Evolutionary conservation across 2,888 invertebrate species (phyloP).

Genomic region (Diarsia mendica): DNA sequence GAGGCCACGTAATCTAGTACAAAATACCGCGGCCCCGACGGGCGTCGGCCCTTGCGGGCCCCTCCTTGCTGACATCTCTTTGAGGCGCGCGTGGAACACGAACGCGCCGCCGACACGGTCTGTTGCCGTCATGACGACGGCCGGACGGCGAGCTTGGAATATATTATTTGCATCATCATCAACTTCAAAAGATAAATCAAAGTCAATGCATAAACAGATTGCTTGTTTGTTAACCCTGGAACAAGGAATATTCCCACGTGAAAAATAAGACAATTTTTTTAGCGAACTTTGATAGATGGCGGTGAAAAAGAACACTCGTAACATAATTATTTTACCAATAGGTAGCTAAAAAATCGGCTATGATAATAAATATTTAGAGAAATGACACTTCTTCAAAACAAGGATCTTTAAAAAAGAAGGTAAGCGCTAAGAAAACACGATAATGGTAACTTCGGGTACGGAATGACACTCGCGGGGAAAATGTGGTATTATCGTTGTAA

Average conservation of each 20-base stretch:
- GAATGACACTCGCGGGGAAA: constrained; percentile 59
- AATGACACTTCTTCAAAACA: constrained; percentile 24
- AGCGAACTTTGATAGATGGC: not conserved
- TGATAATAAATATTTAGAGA: constrained; percentile 38
- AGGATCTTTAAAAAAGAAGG: constrained; percentile 26
- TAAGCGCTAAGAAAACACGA: constrained; percentile 36
- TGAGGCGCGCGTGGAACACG: no score
- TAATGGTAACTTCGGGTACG: constrained; percentile 42
- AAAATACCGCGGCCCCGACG: no score
- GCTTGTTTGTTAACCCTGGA: not conserved
- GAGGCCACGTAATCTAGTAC: no score
- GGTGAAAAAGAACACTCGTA: not conserved
- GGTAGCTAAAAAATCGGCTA: constrained; percentile 10
- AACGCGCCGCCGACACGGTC: no score
- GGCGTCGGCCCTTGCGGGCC: no score
- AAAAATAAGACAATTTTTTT: not conserved
- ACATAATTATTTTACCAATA: not conserved
- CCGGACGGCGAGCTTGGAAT: no score
- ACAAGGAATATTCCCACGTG: not conserved
- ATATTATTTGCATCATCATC: no score
- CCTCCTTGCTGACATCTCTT: no score
- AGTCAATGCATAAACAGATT: not conserved
- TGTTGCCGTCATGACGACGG: no score
- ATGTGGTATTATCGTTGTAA: constrained; percentile 58
- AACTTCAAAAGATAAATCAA: not conserved